Evolutionary conservation across 2,888 invertebrate genomes (phyloP), one percentile per base, ranked within the genome.

Genomic region (Plagodis pulveraria): DNA sequence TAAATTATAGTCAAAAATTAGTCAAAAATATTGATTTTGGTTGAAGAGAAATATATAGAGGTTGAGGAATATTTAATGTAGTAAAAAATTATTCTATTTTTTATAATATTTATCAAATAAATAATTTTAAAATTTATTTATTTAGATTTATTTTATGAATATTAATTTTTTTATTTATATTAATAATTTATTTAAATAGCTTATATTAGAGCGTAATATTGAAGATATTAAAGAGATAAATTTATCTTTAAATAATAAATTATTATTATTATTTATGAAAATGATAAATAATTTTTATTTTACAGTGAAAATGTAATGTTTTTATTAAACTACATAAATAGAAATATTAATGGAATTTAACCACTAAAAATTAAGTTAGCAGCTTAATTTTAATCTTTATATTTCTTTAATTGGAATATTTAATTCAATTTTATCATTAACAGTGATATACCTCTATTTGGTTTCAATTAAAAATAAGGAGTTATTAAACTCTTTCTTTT

Each of bases 261-360:
- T 80, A 84, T 81, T n/a, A n/a, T n/a, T n/a, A n/a, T n/a, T n/a
- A 22, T 22, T 22, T 22, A 22, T 22, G 22, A 22, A 22, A 22
- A 22, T 22, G 4, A 22, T 82, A 62, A 67, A 74, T 58, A 47
- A 71, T 81, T 92, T 92, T 94, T 90, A 88, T 93, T 93, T 94
- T 94, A 94, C 91, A 94, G 75, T 94, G 94, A 94, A 95, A 94
- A 93, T 94, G 91, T 94, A 94, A 94, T 77, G 94, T 95, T 94
- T 94, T 94, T 38, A 9, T 86, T 94, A 94, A 94, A 94, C 93
- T 94, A 94, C 92, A 93, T 93, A 93, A 93, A 93, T 89, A 93
- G 92, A 93, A 93, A 86, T 87, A 87, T 86, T 86, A 87, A 88
- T 87, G 86, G 81, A 78, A 72, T 80, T 86, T 71, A 86, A 80